Conservation (phyloP, 2,797 vertebrate species). For the Smutsia gigantea region DNA sequence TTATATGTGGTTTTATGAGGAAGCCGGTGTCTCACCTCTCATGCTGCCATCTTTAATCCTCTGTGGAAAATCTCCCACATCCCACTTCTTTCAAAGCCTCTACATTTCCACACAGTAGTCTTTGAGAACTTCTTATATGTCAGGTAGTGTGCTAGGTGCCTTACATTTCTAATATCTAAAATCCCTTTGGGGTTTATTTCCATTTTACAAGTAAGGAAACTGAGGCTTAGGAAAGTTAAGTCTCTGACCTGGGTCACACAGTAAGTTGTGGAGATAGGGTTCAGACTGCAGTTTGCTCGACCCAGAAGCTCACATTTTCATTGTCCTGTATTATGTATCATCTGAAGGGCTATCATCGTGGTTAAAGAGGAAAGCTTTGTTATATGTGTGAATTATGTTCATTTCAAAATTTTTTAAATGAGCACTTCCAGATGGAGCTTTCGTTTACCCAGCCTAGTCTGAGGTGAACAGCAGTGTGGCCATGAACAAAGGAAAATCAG, state of each 20-base stretch:
- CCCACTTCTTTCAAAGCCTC: background rate
- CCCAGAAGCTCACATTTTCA: background rate
- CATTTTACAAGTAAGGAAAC: background rate
- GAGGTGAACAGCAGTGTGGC: slow-evolving; percentile 49
- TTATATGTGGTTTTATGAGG: no score
- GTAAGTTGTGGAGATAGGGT: background rate
- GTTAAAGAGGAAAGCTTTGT: slow-evolving; percentile 10
- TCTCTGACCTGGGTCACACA: background rate
- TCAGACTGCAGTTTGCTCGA: background rate
- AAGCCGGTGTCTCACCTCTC: no score
- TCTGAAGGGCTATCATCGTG: background rate
- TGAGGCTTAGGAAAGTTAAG: background rate
- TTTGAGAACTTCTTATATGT: background rate
- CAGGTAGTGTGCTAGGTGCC: background rate
- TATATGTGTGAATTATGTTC: background rate
- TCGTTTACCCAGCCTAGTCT: background rate
- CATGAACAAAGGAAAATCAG: slow-evolving; percentile 59
- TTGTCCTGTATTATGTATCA: background rate
- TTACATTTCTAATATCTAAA: background rate
- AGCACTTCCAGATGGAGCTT: slow-evolving; percentile 24
- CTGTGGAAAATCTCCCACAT: no score
- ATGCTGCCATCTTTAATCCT: no score
- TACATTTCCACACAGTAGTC: background rate
- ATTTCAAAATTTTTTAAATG: slow-evolving; percentile 27
- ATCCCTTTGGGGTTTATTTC: background rate